A percentile compares a stretch with the other conserved stretches of the same genome.
Evolutionary conservation across 2,797 vertebrate genomes (phyloP).

Genomic region (Paratrypauchen microcephalus): DNA sequence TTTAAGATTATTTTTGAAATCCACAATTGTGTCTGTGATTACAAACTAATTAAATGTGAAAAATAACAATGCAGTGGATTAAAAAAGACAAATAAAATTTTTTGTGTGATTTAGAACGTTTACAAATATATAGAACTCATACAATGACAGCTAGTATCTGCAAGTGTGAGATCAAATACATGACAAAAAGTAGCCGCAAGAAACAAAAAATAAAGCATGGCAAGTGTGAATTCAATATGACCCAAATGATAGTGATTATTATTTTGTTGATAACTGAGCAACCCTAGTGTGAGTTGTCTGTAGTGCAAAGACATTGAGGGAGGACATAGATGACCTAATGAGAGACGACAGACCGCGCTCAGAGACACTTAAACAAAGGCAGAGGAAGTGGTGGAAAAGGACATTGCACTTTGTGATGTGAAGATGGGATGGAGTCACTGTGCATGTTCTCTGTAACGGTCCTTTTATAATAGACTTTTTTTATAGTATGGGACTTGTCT

Average conservation of each 20-base stretch:
- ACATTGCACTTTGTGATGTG: slow-evolving; percentile 1
- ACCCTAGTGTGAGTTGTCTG: neutral
- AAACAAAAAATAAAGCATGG: no score
- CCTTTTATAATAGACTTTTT: neutral
- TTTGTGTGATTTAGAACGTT: no score
- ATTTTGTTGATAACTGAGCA: neutral
- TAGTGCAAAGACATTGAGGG: slow-evolving; percentile 18
- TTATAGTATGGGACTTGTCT: neutral
- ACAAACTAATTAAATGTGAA: no score
- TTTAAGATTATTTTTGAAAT: no score
- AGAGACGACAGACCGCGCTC: slow-evolving; percentile 36
- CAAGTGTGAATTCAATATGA: neutral
- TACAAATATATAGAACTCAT: no score
- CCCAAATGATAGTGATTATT: neutral
- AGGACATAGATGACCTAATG: slow-evolving; percentile 31
- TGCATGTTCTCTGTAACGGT: slow-evolving; percentile 15
- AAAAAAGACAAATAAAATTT: no score
- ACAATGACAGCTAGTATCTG: no score
- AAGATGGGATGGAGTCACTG: slow-evolving; percentile 27
- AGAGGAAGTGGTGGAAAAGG: slow-evolving; percentile 7
- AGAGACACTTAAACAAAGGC: slow-evolving; percentile 21
- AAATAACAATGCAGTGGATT: no score
- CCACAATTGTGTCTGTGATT: no score
- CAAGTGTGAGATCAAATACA: no score
- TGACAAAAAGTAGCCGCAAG: no score